Base-by-base conservation (phyloP, 2,888 invertebrate species). In the Elysia crispata region DNA sequence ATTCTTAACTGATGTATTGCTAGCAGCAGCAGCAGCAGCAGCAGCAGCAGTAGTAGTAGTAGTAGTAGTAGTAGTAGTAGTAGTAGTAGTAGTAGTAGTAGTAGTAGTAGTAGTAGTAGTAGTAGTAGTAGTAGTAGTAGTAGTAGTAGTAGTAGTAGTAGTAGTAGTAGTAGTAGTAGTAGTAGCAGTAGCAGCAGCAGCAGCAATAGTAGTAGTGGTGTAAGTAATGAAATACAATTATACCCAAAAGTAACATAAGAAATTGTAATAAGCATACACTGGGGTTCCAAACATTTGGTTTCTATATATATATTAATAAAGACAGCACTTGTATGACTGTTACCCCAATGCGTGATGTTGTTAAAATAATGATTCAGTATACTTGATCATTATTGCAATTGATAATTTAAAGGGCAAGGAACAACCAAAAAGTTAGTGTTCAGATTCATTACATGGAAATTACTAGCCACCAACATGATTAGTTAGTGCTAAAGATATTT, bases 121-220 rank as follows among this genome's bases (percentile, higher is more conserved):
- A 69, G 69, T 69, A 69, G 69, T 69, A 69, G 69, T 69, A 69
- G 69, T 69, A 69, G 69, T 69, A 69, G 69, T 69, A 69, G 69
- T 69, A 69, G 69, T 69, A 69, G 69, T 69, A 69, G 69, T 69
- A 69, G 69, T 69, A 69, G 69, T 69, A 69, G 69, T 69, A 69
- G 69, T 69, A 69, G 69, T 69, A 69, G 69, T 69, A 69, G 69
- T 18, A 54, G 54, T 54, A 54, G 67, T 28, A 67, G 67, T 28
- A 67, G 67, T 30, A 67, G 67, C 31, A 67, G 67, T 30, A 67
- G 67, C 31, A 67, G 67, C 18, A 67, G 67, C 31, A 67, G 67
- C 18, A 67, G 67, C 31, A 67, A 18, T 30, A 67, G 67, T 28
- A 67, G 67, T 28, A 67, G 67, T 28, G n/a, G n/a, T n/a, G n/a